Evolutionary conservation across 2,797 vertebrate genomes (phyloP), one percentile per base, ranked within the genome.

Genomic region (Podarcis siculus): DNA sequence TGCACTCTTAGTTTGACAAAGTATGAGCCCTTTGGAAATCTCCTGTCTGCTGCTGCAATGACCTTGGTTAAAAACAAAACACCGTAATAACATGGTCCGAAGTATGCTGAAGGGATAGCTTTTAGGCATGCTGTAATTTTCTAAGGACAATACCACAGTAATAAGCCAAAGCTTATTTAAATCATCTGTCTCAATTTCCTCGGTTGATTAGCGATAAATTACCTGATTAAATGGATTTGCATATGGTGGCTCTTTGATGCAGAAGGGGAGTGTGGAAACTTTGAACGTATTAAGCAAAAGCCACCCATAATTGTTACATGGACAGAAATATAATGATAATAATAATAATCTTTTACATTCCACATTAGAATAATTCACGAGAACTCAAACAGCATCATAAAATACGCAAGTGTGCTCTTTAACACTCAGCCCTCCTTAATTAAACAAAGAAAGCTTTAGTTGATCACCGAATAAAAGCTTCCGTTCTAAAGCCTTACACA

Each of bases 171-270:
- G 42, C 35, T n/a, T 66, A n/a, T 37, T 61, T 45, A 49, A 77
- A 32, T 75, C 35, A 61, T 87, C 30, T 75, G 69, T 64, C 32
- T 87, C 61, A 67, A 19, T 83, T n/a, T 83, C 32, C 10, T 58
- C 61, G 27, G 8, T 67, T 77, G 45, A 67, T 76, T n/a, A 83
- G 42, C 25, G n/a, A 35, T 82, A 83, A 83, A 69, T 37, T 83
- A 67, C 39, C 39, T 87, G 39, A 76, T 87, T 76, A 78, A 82
- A 86, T 87, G 61, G 45, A 87, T 87, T 83, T 87, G 42, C 42
- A 58, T 88, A 79, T 78, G 35, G 1, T 73, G 17, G 35, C 3
- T 81, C 55, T 73, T 42, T 81, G 35, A 42, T 10, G 49, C 17
- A 83, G 75, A 78, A 84, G 32, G 32, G 21, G 39, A 79, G 76